These are phyloP conservation scores for Dugesia japonica DNA, from an alignment of 2,888 invertebrate species.

Conservation along the genomic window DNA sequence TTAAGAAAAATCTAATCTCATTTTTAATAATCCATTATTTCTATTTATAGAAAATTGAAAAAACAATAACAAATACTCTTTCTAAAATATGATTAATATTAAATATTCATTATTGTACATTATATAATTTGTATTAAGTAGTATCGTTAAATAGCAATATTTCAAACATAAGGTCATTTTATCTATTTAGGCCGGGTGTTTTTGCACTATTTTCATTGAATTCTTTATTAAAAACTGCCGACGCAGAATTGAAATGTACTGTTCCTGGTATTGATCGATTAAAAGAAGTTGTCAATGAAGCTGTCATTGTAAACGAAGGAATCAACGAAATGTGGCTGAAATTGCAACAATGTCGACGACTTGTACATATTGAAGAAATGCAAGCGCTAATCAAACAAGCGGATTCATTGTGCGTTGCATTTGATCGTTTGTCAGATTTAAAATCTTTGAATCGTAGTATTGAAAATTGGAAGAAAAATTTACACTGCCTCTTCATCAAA, in stretches of 20 bases:
- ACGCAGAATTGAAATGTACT: background rate
- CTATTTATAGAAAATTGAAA: too few species aligned
- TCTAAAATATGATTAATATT: too few species aligned
- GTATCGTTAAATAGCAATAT: too few species aligned
- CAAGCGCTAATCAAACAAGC: background rate
- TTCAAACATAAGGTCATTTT: too few species aligned
- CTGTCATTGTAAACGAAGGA: background rate
- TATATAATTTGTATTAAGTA: too few species aligned
- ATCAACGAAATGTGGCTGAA: background rate
- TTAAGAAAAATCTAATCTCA: too few species aligned
- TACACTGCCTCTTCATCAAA: background rate
- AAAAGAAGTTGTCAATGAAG: slow-evolving; percentile 2
- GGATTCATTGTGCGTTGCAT: background rate
- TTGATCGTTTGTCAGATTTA: slow-evolving; percentile 14
- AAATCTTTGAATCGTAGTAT: background rate
- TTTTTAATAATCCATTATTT: too few species aligned
- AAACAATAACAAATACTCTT: too few species aligned
- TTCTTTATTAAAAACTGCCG: background rate
- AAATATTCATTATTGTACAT: too few species aligned
- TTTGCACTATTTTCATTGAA: background rate
- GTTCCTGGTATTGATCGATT: background rate
- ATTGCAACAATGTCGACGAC: background rate
- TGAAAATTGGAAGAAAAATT: background rate
- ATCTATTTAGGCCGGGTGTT: background rate
- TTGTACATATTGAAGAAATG: background rate